Evolutionary conservation across 1,140 invertebrate genomes (phyloP).

Genomic region (Brachionus paranguensis): DNA sequence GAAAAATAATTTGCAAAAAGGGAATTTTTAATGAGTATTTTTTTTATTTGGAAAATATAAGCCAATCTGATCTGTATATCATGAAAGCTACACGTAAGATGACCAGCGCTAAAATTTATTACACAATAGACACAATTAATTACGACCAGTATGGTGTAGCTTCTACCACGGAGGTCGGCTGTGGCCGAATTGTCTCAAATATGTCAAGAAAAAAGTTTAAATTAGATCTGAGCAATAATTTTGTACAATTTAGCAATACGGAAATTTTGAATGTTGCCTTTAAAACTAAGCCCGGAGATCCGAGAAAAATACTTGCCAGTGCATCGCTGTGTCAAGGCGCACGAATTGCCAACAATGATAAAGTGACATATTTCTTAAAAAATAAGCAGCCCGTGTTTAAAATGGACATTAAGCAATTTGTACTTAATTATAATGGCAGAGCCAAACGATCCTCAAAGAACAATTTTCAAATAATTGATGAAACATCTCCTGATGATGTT

Average conservation of each 20-base stretch:
- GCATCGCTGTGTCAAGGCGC: background rate
- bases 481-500: constrained; percentile 28
- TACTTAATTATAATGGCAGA: constrained; percentile 17
- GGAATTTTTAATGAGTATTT: constrained; percentile 36
- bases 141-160: constrained; percentile 1
- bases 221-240: constrained; percentile 26
- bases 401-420: background rate
- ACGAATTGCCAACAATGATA: background rate
- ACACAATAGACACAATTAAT: constrained; percentile 29
- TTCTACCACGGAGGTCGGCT: background rate
- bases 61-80: background rate
- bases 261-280: background rate
- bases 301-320: constrained; percentile 14
- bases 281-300: background rate
- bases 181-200: constrained; percentile 14
- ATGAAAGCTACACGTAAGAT: constrained; percentile 32
- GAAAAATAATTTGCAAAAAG: constrained; percentile 38
- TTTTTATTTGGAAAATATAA: constrained; percentile 26
- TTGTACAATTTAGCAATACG: constrained; percentile 22
- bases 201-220: constrained; percentile 34
- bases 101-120: constrained; percentile 26
- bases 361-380: constrained; percentile 38
- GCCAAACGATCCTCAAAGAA: constrained; percentile 20
- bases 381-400: constrained; percentile 5
- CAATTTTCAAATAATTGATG: constrained; percentile 39